Conservation (phyloP, 2,888 invertebrate genomes). For the Dermolepida albohirtum region DNA sequence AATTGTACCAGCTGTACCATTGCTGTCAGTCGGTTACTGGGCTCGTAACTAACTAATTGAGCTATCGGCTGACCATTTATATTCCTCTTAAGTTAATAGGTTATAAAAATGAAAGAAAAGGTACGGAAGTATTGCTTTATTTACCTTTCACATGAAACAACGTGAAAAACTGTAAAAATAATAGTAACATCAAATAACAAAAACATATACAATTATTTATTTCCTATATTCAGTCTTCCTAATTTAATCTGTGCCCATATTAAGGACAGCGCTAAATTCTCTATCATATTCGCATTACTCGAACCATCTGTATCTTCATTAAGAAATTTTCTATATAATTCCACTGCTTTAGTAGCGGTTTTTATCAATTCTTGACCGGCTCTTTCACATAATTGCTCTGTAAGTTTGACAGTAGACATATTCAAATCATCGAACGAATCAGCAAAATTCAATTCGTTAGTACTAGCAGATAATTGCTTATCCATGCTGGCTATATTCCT, state of each 20-base stretch:
- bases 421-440: conserved; percentile 6
- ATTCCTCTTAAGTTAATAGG: too few species aligned
- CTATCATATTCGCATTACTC: background rate
- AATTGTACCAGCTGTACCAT: too few species aligned
- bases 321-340: background rate
- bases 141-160: too few species aligned
- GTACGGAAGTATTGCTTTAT: too few species aligned
- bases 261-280: conserved; percentile 22
- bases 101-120: too few species aligned
- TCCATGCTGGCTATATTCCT: background rate
- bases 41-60: too few species aligned
- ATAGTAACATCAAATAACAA: too few species aligned
- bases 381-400: conserved; percentile 19
- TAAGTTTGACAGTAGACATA: conserved; percentile 19
- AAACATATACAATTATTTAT: background rate
- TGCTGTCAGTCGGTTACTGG: too few species aligned
- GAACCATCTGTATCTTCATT: background rate
- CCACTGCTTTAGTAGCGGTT: conserved; percentile 7
- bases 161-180: too few species aligned
- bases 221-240: conserved; percentile 14
- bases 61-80: too few species aligned
- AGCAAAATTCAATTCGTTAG: background rate
- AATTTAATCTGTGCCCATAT: conserved; percentile 27
- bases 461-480: conserved; percentile 4
- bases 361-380: conserved; percentile 17